Evolutionary conservation across 2,888 invertebrate species (phyloP).

Genomic region (Amphipoea lucens): DNA sequence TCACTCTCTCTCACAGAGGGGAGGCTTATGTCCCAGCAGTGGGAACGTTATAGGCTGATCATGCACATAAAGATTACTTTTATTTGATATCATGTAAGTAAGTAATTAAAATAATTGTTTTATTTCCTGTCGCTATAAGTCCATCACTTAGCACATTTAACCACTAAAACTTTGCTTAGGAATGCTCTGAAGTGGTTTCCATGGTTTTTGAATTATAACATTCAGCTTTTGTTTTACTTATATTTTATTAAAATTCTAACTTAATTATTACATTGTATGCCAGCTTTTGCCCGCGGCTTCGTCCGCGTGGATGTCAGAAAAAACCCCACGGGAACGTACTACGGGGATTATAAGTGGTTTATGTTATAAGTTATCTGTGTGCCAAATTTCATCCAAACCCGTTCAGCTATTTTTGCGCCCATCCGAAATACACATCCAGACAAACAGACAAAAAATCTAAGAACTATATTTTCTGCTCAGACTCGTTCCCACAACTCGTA

Average conservation of each 20-base stretch:
- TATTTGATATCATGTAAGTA: background rate
- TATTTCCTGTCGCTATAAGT: conserved; percentile 33
- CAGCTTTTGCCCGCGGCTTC: background rate
- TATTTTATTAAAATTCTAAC: conserved; percentile 1
- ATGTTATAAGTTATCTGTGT: background rate
- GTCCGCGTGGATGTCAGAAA: background rate
- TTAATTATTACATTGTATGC: background rate
- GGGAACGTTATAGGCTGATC: too few species aligned
- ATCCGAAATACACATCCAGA: background rate
- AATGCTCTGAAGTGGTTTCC: conserved; percentile 76
- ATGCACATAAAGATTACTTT: background rate
- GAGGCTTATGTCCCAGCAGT: too few species aligned
- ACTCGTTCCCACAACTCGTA: background rate
- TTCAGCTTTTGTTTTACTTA: conserved; percentile 43
- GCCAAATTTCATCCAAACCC: background rate
- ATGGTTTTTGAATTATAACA: conserved; percentile 77
- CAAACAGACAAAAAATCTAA: background rate
- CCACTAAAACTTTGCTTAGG: conserved; percentile 74
- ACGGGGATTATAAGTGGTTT: background rate
- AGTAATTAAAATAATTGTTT: background rate
- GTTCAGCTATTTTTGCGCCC: background rate
- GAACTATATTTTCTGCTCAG: background rate
- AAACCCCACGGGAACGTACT: background rate
- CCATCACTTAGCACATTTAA: conserved; percentile 62
- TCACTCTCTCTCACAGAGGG: too few species aligned